A percentile compares a stretch with the other conserved stretches of the same genome.
Evolutionary conservation across 2,113 vertebrate genomes (phyloP).

Genomic region (Nannospalax galili): DNA sequence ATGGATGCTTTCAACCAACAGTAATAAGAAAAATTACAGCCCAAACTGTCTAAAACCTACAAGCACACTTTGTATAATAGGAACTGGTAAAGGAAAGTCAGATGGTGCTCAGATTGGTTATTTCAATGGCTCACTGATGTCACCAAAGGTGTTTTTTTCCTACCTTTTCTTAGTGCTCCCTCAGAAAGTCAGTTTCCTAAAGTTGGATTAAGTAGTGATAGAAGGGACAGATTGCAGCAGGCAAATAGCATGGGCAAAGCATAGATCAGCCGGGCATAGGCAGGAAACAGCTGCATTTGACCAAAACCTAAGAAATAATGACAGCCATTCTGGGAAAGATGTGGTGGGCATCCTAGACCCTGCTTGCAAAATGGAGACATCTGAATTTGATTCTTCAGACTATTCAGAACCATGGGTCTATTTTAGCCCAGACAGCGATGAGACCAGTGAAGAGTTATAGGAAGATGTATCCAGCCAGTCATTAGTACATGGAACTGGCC

Average conservation of each 20-base stretch:
- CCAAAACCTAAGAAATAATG: not conserved
- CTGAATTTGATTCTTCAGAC: not conserved
- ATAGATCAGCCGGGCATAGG: not conserved
- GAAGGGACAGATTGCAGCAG: not conserved
- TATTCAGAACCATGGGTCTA: not conserved
- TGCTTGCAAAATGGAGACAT: not conserved
- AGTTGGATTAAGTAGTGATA: not conserved
- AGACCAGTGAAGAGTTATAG: not conserved
- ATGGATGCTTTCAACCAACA: not conserved
- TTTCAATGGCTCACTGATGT: not conserved
- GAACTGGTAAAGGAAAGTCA: not conserved
- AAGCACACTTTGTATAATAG: not conserved
- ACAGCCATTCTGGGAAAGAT: not conserved
- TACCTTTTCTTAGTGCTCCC: not conserved
- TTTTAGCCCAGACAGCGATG: not conserved
- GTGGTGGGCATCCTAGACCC: not conserved
- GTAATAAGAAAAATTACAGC: not conserved
- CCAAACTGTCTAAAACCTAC: not conserved
- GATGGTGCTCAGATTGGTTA: not conserved
- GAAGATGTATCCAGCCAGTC: not conserved
- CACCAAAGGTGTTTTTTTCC: slow-evolving; percentile 1
- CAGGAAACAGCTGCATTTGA: not conserved
- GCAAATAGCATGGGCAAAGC: not conserved
- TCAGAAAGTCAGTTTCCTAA: not conserved
- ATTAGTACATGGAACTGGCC: not conserved